Percentiles rank a stretch among this genome's conserved stretches.
phyloP scores from a whole-genome alignment of 2,113 vertebrate species.

The Hyperopisus bebe region DNA sequence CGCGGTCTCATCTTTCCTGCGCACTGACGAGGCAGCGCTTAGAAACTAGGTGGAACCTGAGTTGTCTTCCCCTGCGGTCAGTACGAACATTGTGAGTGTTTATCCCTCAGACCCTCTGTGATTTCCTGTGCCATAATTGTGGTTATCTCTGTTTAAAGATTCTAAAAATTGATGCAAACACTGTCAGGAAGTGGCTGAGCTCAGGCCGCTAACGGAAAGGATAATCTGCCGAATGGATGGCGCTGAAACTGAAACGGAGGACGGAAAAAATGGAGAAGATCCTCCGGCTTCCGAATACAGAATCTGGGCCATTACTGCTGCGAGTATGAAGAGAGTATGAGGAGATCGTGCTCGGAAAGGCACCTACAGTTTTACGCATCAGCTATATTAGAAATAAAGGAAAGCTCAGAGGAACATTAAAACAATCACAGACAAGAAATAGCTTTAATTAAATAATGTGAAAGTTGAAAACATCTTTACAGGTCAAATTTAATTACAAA shows the following conservation, averaged over 20 bases:
- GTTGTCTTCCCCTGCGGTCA: background rate
- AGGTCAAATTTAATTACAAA: constrained; percentile 94
- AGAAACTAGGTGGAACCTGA: background rate
- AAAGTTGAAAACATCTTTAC: constrained; percentile 98
- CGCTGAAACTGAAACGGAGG: background rate
- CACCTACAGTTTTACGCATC: background rate
- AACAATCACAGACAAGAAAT: constrained; percentile 88
- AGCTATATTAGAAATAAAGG: background rate
- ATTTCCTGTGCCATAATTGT: background rate
- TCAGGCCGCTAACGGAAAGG: background rate
- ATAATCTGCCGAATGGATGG: background rate
- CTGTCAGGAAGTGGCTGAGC: constrained; percentile 8
- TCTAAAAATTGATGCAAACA: constrained; percentile 10
- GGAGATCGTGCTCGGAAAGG: background rate
- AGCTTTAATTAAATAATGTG: constrained; percentile 99
- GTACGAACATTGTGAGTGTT: background rate
- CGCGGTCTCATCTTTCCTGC: background rate
- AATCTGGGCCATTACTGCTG: background rate
- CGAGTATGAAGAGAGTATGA: background rate
- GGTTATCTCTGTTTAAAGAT: constrained; percentile 2
- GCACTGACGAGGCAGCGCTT: background rate
- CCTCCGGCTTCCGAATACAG: background rate
- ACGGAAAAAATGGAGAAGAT: background rate
- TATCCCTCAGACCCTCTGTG: constrained; percentile 5
- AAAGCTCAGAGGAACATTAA: constrained; percentile 17